phyloP scores from a whole-genome alignment of 2,113 vertebrate genomes.

The Cichladusa arquata region DNA sequence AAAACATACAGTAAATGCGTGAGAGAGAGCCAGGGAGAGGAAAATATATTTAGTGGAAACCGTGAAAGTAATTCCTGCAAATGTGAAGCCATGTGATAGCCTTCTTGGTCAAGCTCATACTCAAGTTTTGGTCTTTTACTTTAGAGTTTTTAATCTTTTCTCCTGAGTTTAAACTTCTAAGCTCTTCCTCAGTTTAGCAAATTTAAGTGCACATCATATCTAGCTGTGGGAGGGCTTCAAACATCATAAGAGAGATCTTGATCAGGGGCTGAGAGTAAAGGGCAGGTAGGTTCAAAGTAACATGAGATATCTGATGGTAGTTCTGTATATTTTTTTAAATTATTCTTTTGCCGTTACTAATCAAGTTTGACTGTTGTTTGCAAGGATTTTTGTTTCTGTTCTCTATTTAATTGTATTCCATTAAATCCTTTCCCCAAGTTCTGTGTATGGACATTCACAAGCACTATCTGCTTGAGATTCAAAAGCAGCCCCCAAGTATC shows the following conservation, averaged over 20 bases:
- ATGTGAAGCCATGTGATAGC: not conserved
- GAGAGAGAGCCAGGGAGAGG: not conserved
- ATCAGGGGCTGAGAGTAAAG: not conserved
- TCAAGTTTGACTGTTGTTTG: not conserved
- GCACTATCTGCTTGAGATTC: not conserved
- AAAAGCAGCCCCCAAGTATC: not conserved
- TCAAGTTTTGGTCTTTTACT: not conserved
- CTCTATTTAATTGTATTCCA: not conserved
- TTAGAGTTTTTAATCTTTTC: not conserved
- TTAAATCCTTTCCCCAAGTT: not conserved
- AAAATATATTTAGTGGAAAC: not conserved
- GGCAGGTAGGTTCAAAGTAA: not conserved
- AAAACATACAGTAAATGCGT: not conserved
- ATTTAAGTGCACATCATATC: not conserved
- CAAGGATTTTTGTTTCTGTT: not conserved
- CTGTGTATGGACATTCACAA: not conserved
- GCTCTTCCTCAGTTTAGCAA: not conserved
- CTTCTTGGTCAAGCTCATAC: not conserved
- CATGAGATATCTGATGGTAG: not conserved
- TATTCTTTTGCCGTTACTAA: not conserved
- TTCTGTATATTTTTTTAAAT: not conserved
- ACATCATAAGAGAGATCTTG: not conserved
- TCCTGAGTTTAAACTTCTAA: not conserved
- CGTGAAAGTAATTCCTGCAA: not conserved
- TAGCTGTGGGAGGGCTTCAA: not conserved